Evolutionary conservation across 2,888 invertebrate species (phyloP).

Genomic region (Drosophila pseudotalamancana): DNA sequence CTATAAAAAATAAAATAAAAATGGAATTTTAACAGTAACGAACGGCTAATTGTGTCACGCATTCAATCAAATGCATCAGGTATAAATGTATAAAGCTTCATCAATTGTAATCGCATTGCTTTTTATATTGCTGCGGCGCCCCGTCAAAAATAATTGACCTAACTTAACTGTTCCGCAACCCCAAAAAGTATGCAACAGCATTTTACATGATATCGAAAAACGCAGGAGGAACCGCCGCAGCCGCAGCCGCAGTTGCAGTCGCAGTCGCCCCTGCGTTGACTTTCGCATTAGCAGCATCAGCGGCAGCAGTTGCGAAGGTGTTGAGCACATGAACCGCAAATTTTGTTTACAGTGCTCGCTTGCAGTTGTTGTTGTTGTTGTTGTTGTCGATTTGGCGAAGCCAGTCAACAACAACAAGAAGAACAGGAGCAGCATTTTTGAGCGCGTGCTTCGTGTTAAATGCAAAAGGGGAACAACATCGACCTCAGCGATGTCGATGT

Average conservation of each 20-base stretch:
- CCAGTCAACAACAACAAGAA: conserved; percentile 18
- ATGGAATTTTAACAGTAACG: too few species aligned
- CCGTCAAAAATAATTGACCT: conserved; percentile 70
- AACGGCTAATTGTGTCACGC: neutral
- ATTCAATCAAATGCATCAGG: conserved; percentile 6
- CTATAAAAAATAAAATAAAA: neutral
- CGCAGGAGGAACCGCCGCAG: conserved; percentile 4
- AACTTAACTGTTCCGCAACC: conserved; percentile 55
- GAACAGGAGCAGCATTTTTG: conserved; percentile 14
- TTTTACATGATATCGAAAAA: conserved; percentile 43
- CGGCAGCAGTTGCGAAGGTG: conserved; percentile 55
- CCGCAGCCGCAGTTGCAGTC: conserved; percentile 14
- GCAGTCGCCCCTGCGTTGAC: conserved; percentile 24
- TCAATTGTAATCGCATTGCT: conserved; percentile 33
- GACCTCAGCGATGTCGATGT: conserved; percentile 64
- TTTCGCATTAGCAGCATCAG: conserved; percentile 36
- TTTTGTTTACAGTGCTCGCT: conserved; percentile 70
- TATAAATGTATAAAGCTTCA: conserved; percentile 2
- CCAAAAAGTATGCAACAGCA: conserved; percentile 68
- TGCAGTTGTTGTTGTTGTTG: conserved; percentile 44
- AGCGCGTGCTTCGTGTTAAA: conserved; percentile 64
- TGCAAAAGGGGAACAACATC: conserved; percentile 53
- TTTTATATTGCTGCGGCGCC: conserved; percentile 50
- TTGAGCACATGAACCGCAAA: conserved; percentile 78
- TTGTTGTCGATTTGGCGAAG: conserved; percentile 32